Conservation (phyloP, 2,113 vertebrate genomes). For the Scopus umbretta region DNA sequence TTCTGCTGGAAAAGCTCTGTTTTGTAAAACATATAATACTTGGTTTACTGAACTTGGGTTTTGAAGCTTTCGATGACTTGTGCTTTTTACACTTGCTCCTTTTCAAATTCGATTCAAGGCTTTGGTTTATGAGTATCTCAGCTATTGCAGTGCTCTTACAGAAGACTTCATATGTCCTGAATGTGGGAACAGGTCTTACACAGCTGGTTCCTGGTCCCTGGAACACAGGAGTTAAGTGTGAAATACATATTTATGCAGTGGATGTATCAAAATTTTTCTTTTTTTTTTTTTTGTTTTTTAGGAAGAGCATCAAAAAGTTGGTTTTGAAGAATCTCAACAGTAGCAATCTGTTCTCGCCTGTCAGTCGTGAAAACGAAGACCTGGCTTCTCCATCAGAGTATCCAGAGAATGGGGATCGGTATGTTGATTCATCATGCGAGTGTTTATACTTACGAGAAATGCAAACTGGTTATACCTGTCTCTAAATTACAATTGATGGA, state of each 20-base stretch:
- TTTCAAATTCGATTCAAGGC: no score
- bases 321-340: conserved; percentile 91
- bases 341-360: conserved; percentile 83
- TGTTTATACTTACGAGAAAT: accelerated
- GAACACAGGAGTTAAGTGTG: accelerated
- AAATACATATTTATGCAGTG: accelerated
- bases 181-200: background rate
- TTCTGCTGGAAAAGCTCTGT: background rate
- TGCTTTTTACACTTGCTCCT: background rate
- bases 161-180: accelerated
- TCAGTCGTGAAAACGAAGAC: conserved; percentile 80
- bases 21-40: background rate
- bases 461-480: background rate
- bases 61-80: background rate
- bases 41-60: background rate
- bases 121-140: no score
- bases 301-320: conserved; percentile 96
- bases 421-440: background rate
- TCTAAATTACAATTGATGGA: accelerated
- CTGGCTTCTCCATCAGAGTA: conserved; percentile 83
- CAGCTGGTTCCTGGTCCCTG: background rate
- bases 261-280: background rate
- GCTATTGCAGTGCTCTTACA: background rate
- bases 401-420: conserved; percentile 89
- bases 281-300: conserved; percentile 5